A percentile compares a stretch with the other conserved stretches of the same genome.
Conservation (phyloP, 2,888 invertebrate species). For the Gordius sp. region DNA sequence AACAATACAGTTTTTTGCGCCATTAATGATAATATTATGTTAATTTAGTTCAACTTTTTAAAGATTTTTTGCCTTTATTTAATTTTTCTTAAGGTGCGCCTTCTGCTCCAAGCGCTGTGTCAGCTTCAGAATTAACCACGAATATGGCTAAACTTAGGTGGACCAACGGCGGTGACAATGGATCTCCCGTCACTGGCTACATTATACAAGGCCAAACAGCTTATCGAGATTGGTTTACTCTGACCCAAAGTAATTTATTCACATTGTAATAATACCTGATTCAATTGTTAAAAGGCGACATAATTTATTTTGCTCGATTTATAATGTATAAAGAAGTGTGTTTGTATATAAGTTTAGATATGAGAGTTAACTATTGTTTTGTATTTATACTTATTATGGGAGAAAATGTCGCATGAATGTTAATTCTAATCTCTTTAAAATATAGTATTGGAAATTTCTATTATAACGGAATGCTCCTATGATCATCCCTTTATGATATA, state of each 20-base stretch:
- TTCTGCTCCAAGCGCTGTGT: background rate
- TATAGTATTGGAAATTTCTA: too few relatives aligned
- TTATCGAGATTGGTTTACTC: background rate
- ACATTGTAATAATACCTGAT: background rate
- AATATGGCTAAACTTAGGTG: constrained; percentile 21
- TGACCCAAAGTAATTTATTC: background rate
- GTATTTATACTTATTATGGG: too few relatives aligned
- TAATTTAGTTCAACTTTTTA: too few relatives aligned
- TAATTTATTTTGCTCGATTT: too few relatives aligned
- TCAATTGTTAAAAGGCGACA: background rate
- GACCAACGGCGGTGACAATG: constrained; percentile 23
- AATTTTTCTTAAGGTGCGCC: constrained; percentile 4
- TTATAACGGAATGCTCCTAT: too few relatives aligned
- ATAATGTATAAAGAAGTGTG: too few relatives aligned
- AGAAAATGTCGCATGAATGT: too few relatives aligned
- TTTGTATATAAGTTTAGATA: too few relatives aligned
- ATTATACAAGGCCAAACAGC: constrained; percentile 21
- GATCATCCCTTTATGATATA: too few relatives aligned
- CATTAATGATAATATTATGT: background rate
- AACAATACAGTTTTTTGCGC: background rate
- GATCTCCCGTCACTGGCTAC: constrained; percentile 22
- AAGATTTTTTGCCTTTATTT: too few relatives aligned
- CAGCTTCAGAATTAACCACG: background rate
- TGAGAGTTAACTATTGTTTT: too few relatives aligned
- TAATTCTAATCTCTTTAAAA: too few relatives aligned